Evolutionary conservation across 2,888 invertebrate genomes (phyloP), one percentile per base, ranked within the genome.

Genomic region (Lithosia quadra): DNA sequence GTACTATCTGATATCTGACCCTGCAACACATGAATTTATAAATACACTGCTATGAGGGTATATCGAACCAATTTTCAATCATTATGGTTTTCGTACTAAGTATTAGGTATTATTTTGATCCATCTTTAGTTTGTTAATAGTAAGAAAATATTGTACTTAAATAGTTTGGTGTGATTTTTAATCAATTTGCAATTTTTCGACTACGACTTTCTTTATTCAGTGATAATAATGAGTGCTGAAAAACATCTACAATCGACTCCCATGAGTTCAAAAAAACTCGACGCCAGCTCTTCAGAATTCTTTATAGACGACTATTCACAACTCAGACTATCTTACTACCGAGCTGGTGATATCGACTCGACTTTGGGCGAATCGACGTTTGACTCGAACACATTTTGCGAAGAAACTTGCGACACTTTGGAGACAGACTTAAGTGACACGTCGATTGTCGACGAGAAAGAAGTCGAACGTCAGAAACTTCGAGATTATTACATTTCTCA

Each of bases 301-400:
- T 91, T 82, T 72, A 89, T 91, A 66, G 90, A 92, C 68, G 91
- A 91, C 72, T 88, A 88, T 72, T 92, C 91, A 3, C 90, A 92
- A 56, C 86, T 92, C 4, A 81, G 90, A 59, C 76, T 91, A 10
- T 91, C 90, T 1, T 91, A 90, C 73, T 90, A 92, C 74, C 87
- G 84, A 70, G 55, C 79, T 59, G 36, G 21, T 33, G 57, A 68
- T 57, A 63, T 33, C 13, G 67, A 58, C 53, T 73, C 39, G 61
- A 61, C 66, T 59, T 68, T 57, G 24, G 66, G 59, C 21, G 59
- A 65, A 58, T 77, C 76, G 21, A 73, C 69, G 28, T 24, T 61
- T 60, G 43, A 63, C 21, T 63, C 63, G 33, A 63, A 58, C 62
- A 66, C 49, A 43, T 53, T 59, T 43, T 34, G 21, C n/a, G 68